These are phyloP conservation scores for Bombus superbus DNA, from an alignment of 1,140 invertebrate species.

Conservation along the genomic window DNA sequence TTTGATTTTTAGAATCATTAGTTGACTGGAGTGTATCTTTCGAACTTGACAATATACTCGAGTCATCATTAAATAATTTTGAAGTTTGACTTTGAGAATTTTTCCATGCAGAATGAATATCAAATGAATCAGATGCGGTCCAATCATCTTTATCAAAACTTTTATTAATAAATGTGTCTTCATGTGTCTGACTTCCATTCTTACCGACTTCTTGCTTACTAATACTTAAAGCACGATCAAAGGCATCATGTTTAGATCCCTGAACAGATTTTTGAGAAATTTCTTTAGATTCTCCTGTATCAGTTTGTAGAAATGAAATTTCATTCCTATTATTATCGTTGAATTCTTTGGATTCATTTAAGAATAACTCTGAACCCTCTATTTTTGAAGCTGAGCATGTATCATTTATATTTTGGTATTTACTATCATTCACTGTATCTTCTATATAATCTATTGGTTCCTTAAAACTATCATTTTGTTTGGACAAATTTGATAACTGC, in stretches of 20 bases:
- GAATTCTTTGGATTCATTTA: constrained; percentile 2
- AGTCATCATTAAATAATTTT: constrained; percentile 22
- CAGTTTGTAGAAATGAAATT: neutral
- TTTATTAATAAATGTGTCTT: neutral
- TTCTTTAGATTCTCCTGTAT: neutral
- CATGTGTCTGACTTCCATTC: constrained; percentile 32
- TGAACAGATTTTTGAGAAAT: neutral
- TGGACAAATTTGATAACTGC: neutral
- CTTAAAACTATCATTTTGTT: neutral
- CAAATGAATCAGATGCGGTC: constrained; percentile 72
- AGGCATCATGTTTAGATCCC: neutral
- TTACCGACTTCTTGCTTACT: neutral
- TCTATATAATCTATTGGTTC: neutral
- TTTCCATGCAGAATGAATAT: constrained; percentile 33
- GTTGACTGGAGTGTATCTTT: neutral
- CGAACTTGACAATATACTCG: neutral
- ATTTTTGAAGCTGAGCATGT: neutral
- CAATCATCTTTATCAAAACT: constrained; percentile 64
- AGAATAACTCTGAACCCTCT: neutral
- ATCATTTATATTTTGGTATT: neutral
- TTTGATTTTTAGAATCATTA: constrained; percentile 14
- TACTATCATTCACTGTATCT: neutral
- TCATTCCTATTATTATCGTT: constrained; percentile 21
- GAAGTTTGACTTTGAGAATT: constrained; percentile 29
- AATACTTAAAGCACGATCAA: neutral